Conservation (phyloP, 1,140 invertebrate genomes). For the Hydropsyche tenuis region DNA sequence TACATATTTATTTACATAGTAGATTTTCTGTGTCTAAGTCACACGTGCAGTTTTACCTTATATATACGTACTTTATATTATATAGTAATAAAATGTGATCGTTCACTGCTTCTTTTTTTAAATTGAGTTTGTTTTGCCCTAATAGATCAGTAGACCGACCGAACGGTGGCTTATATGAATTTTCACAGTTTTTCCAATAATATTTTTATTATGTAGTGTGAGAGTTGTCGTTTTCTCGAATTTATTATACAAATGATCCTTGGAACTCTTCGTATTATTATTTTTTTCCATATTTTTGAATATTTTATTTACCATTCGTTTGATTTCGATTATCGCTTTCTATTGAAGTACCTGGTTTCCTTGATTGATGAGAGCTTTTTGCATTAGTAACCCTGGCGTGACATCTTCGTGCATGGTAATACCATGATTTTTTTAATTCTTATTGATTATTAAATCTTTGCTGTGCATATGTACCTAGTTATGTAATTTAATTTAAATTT, state of each 20-base stretch:
- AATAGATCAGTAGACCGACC: slow-evolving; percentile 1
- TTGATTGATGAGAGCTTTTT: slow-evolving; percentile 39
- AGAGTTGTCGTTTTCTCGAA: not conserved
- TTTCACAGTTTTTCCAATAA: slow-evolving; percentile 1
- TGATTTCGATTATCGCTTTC: not conserved
- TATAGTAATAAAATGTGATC: slow-evolving; percentile 9
- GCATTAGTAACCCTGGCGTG: slow-evolving; percentile 47
- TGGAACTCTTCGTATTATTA: too few species aligned
- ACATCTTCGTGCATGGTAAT: slow-evolving; percentile 47
- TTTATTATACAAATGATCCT: slow-evolving; percentile 18
- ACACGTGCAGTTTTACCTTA: not conserved
- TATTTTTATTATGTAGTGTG: not conserved
- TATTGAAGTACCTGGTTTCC: slow-evolving; percentile 2
- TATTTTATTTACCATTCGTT: not conserved
- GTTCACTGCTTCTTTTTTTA: slow-evolving; percentile 6
- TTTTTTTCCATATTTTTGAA: too few species aligned
- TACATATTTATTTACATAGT: not conserved
- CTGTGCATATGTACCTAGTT: slow-evolving; percentile 20
- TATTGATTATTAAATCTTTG: slow-evolving; percentile 31
- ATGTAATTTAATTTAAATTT: not conserved
- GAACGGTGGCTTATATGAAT: slow-evolving; percentile 2
- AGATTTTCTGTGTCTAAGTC: too few species aligned
- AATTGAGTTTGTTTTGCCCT: slow-evolving; percentile 14
- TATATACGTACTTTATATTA: slow-evolving; percentile 4
- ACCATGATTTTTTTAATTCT: slow-evolving; percentile 32